Percentiles rank a stretch among this genome's conserved stretches.
These are phyloP conservation scores for Amazona ochrocephala DNA, from an alignment of 2,797 vertebrate species.

Conservation along the genomic window DNA sequence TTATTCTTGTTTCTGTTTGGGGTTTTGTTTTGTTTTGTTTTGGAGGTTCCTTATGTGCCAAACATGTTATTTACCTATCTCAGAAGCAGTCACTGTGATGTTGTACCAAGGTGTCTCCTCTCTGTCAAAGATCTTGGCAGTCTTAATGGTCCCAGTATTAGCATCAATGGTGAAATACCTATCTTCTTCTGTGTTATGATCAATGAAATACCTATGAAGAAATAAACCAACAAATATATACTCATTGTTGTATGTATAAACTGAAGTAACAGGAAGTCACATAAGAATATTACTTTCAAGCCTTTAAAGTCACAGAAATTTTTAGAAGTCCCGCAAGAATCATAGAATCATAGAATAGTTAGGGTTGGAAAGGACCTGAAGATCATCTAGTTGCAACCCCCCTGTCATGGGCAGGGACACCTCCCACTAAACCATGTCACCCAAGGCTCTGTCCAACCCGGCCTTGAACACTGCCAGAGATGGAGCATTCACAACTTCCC, in stretches of 20 bases:
- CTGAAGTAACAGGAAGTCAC: background rate
- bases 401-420: too few relatives aligned
- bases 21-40: background rate
- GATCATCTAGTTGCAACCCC: too few relatives aligned
- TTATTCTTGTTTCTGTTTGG: background rate
- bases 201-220: conserved; percentile 88
- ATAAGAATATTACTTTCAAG: background rate
- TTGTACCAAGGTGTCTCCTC: conserved; percentile 93
- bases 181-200: conserved; percentile 82
- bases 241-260: background rate
- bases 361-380: too few relatives aligned
- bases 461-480: too few relatives aligned
- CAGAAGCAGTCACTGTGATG: conserved; percentile 93
- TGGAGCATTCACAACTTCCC: too few relatives aligned
- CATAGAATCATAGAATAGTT: too few relatives aligned
- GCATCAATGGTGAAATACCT: conserved; percentile 90
- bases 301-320: background rate
- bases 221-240: conserved; percentile 39
- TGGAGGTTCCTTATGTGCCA: background rate
- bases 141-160: conserved; percentile 90
- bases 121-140: conserved; percentile 89
- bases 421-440: too few relatives aligned
- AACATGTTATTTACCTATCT: conserved; percentile 87
- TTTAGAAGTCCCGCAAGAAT: background rate
- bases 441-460: too few relatives aligned